Evolutionary conservation across 2,888 invertebrate species (phyloP).

Genomic region (Oscheius sp.): DNA sequence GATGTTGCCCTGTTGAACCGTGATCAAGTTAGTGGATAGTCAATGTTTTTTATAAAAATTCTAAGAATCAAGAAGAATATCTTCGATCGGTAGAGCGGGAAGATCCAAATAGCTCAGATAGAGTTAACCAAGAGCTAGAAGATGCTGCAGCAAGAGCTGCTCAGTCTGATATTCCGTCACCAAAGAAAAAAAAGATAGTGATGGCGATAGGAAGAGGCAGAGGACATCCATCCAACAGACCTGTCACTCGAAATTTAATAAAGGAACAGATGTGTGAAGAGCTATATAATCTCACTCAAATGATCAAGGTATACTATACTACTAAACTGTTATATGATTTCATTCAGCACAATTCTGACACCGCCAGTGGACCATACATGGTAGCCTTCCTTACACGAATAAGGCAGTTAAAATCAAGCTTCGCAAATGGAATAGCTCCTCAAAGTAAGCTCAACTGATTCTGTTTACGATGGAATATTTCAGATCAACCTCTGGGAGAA

Average conservation of each 20-base stretch:
- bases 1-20: slow-evolving; percentile 3
- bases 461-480: neutral
- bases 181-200: too few relatives aligned
- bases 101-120: too few relatives aligned
- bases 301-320: neutral
- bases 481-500: slow-evolving; percentile 15
- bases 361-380: slow-evolving; percentile 8
- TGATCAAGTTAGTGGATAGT: too few relatives aligned
- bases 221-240: too few relatives aligned
- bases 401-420: neutral
- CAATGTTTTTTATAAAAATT: too few relatives aligned
- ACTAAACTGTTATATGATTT: neutral
- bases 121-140: too few relatives aligned
- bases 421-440: neutral
- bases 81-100: too few relatives aligned
- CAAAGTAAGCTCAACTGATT: neutral
- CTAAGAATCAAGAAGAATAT: too few relatives aligned
- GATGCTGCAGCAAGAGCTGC: too few relatives aligned
- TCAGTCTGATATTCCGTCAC: too few relatives aligned
- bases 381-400: slow-evolving; percentile 18
- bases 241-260: neutral
- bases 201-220: too few relatives aligned
- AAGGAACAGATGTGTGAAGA: neutral
- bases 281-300: neutral
- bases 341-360: neutral